phyloP scores from a whole-genome alignment of 2,797 vertebrate species.

The Glossophaga mutica region DNA sequence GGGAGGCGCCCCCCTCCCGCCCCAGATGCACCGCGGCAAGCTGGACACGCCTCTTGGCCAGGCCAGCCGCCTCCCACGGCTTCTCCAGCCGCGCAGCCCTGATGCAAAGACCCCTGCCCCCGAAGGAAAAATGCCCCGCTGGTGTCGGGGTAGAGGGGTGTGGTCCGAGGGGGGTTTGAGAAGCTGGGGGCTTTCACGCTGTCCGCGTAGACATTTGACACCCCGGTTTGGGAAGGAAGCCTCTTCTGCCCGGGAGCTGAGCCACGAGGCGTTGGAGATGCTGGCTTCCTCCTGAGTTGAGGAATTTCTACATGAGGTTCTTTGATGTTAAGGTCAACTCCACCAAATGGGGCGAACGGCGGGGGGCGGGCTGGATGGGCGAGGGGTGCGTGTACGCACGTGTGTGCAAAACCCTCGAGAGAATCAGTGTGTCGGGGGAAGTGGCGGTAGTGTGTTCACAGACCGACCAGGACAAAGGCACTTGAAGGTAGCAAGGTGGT shows the following conservation, averaged over 20 bases:
- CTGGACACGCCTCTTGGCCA: rapidly evolving
- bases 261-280: neutral
- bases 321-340: neutral
- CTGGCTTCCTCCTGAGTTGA: neutral
- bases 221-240: neutral
- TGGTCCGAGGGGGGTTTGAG: neutral
- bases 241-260: rapidly evolving
- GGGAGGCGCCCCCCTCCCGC: neutral
- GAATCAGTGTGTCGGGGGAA: no score
- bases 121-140: neutral
- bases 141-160: neutral
- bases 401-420: neutral
- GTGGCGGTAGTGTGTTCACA: rapidly evolving
- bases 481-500: neutral
- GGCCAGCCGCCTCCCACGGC: conserved; percentile 47
- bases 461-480: neutral
- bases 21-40: neutral
- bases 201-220: rapidly evolving
- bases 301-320: neutral
- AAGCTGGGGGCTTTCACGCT: neutral
- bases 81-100: conserved; percentile 56
- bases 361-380: neutral
- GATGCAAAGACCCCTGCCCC: conserved; percentile 55
- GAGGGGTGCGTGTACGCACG: rapidly evolving
- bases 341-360: neutral